Conservation (phyloP, 2,888 invertebrate species). For the Eupithecia insigniata region DNA sequence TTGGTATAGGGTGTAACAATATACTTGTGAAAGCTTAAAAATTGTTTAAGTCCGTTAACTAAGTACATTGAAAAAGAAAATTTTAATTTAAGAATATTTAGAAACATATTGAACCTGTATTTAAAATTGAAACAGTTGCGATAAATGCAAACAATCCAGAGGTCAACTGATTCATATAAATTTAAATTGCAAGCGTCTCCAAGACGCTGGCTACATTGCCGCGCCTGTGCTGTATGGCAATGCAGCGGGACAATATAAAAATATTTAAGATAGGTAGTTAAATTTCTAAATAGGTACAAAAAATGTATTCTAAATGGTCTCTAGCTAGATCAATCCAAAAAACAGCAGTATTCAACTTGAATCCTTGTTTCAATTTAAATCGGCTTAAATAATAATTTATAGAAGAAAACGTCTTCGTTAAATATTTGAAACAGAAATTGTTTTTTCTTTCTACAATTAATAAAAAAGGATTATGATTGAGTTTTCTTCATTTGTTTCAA, state of each 20-base stretch:
- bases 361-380: not conserved
- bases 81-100: not conserved
- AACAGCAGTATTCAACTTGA: not conserved
- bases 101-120: not conserved
- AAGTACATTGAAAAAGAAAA: too few species aligned
- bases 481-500: not conserved
- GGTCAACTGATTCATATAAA: not conserved
- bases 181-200: too few species aligned
- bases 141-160: not conserved
- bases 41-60: not conserved
- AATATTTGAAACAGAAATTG: not conserved
- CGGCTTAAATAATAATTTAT: not conserved
- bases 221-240: too few species aligned
- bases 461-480: not conserved
- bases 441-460: not conserved
- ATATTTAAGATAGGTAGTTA: too few species aligned
- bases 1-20: slow-evolving; percentile 3
- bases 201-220: not conserved
- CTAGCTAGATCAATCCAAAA: not conserved
- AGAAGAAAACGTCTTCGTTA: not conserved
- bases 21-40: slow-evolving; percentile 1
- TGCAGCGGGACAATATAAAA: too few species aligned
- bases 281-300: too few species aligned
- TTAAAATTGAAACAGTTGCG: not conserved
- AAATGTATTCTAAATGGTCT: not conserved